These are phyloP conservation scores for Syrrhaptes paradoxus DNA, from an alignment of 2,113 vertebrate genomes.

Conservation along the genomic window DNA sequence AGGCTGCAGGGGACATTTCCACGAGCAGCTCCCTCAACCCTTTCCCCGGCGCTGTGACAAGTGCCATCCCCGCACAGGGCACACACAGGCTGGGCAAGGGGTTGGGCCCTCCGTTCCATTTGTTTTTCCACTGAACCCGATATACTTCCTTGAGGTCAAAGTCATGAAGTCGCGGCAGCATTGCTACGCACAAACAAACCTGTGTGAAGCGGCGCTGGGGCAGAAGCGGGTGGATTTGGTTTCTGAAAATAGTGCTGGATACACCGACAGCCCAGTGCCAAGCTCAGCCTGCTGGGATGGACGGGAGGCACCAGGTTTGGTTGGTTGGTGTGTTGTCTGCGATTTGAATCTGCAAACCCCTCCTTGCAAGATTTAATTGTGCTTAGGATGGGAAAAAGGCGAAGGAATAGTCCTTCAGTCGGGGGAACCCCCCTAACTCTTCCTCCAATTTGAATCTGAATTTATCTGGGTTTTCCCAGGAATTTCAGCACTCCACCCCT, in stretches of 20 bases:
- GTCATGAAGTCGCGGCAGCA: not conserved
- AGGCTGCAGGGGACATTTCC: not conserved
- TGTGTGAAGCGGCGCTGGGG: not conserved
- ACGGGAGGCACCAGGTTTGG: not conserved
- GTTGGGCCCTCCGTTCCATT: not conserved
- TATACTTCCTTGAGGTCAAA: not conserved
- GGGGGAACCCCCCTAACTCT: not conserved
- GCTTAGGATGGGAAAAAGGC: not conserved
- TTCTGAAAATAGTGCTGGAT: not conserved
- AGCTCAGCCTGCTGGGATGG: not conserved
- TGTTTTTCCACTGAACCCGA: constrained; percentile 1
- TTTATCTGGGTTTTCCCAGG: not conserved
- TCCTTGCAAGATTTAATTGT: not conserved
- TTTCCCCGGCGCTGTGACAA: not conserved
- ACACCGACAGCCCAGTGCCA: not conserved
- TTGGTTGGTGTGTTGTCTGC: not conserved
- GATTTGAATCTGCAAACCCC: not conserved
- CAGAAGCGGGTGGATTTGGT: not conserved
- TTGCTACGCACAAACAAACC: not conserved
- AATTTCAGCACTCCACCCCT: not conserved
- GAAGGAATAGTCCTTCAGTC: not conserved
- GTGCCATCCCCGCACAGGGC: not conserved
- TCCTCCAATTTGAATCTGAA: not conserved
- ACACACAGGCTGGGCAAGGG: not conserved
- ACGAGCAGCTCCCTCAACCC: not conserved